Percentiles rank a stretch among this genome's conserved stretches.
Evolutionary conservation across 1,140 invertebrate genomes (phyloP).

Genomic region (Drosophila nigromelanica): DNA sequence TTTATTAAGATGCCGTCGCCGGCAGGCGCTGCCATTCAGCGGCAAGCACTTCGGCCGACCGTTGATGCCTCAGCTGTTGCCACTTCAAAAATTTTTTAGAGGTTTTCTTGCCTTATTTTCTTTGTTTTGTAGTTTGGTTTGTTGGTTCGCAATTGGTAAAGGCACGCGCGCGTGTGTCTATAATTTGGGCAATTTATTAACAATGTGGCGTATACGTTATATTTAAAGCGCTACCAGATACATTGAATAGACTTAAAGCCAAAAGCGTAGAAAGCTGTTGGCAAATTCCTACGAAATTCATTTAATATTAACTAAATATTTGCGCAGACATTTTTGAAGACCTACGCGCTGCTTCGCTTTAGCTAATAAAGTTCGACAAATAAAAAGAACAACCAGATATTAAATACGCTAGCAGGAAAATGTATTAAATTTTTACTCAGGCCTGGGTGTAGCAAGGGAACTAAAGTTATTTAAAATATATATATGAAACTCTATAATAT

Average conservation of each 20-base stretch:
- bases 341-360: background rate
- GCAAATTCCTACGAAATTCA: background rate
- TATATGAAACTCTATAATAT: background rate
- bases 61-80: conserved; percentile 49
- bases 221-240: conserved; percentile 37
- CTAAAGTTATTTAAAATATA: background rate
- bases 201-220: conserved; percentile 53
- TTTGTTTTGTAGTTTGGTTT: conserved; percentile 23
- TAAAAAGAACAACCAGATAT: no score
- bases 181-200: conserved; percentile 70
- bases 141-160: conserved; percentile 25
- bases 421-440: background rate
- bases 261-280: background rate
- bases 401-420: background rate
- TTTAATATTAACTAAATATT: conserved; percentile 4
- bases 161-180: conserved; percentile 38
- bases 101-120: background rate
- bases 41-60: conserved; percentile 28
- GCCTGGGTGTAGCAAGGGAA: no score
- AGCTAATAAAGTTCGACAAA: background rate
- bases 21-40: conserved; percentile 41
- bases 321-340: background rate
- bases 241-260: background rate
- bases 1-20: conserved; percentile 76
- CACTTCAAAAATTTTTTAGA: conserved; percentile 25